These are phyloP conservation scores for Xenopus borealis DNA, from an alignment of 2,113 vertebrate genomes.

Conservation along the genomic window DNA sequence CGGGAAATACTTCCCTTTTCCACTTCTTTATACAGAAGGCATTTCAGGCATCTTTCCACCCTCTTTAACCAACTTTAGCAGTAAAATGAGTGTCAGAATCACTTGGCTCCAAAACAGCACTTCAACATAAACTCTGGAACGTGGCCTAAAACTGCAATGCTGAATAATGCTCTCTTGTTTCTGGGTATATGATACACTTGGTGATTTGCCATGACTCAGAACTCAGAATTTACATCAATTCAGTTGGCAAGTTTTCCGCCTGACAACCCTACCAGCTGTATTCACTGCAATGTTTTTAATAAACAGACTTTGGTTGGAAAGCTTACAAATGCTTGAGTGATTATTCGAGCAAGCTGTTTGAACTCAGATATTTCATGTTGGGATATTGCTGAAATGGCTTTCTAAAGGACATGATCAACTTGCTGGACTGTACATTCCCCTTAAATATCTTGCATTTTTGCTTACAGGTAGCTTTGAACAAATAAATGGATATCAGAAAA, in stretches of 20 bases:
- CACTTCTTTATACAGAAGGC: too few relatives aligned
- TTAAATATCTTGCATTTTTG: too few relatives aligned
- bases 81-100: slow-evolving; percentile 14
- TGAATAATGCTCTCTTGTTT: slow-evolving; percentile 20
- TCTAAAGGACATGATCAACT: slow-evolving; percentile 6
- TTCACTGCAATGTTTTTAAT: slow-evolving; percentile 38
- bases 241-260: slow-evolving; percentile 29
- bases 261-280: slow-evolving; percentile 41
- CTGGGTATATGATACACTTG: slow-evolving; percentile 14
- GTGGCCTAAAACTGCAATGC: slow-evolving; percentile 13
- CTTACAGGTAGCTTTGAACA: too few relatives aligned
- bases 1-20: too few relatives aligned
- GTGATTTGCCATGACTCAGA: slow-evolving; percentile 28
- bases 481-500: too few relatives aligned
- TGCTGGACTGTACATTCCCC: too few relatives aligned
- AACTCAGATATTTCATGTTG: slow-evolving; percentile 28
- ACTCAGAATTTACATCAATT: slow-evolving; percentile 32
- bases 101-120: slow-evolving; percentile 3
- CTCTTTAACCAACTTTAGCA: too few relatives aligned
- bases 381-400: slow-evolving; percentile 23
- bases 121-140: slow-evolving; percentile 17
- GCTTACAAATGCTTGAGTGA: slow-evolving; percentile 34
- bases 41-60: not conserved
- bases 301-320: slow-evolving; percentile 42
- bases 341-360: slow-evolving; percentile 38